Conservation (phyloP, 2,797 vertebrate genomes). For the Anomalospiza imberbis region DNA sequence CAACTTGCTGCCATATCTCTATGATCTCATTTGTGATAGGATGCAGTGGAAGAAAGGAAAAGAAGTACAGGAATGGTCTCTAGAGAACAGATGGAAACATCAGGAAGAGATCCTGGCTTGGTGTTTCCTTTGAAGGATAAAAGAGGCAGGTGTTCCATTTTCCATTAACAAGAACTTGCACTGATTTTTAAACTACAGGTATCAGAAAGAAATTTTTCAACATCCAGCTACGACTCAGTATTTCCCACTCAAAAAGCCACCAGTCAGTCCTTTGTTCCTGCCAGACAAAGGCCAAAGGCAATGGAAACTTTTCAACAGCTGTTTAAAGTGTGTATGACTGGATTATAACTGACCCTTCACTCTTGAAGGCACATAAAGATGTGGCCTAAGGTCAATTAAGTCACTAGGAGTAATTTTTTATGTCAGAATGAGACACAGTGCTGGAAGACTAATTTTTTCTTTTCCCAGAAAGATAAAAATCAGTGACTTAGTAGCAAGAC, state of each 20-base stretch:
- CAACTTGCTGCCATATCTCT: background rate
- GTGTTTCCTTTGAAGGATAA: background rate
- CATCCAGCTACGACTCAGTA: background rate
- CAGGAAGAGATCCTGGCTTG: background rate
- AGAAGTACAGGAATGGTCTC: background rate
- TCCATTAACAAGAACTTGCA: background rate
- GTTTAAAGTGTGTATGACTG: background rate
- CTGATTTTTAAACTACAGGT: background rate
- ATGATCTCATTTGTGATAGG: background rate
- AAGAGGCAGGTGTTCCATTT: background rate
- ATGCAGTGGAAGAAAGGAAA: background rate
- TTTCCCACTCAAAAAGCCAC: background rate
- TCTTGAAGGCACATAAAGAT: background rate
- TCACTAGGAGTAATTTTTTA: background rate
- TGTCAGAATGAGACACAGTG: background rate
- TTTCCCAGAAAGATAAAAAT: background rate
- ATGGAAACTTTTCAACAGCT: background rate
- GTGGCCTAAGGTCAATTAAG: background rate
- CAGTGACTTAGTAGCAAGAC: background rate
- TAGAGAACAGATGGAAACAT: background rate
- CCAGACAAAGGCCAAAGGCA: background rate
- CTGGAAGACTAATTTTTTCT: background rate
- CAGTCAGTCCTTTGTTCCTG: background rate
- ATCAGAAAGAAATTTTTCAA: background rate
- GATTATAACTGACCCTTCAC: background rate